Base-by-base conservation (phyloP, 2,888 invertebrate genomes). In the Bellardia pandia region DNA sequence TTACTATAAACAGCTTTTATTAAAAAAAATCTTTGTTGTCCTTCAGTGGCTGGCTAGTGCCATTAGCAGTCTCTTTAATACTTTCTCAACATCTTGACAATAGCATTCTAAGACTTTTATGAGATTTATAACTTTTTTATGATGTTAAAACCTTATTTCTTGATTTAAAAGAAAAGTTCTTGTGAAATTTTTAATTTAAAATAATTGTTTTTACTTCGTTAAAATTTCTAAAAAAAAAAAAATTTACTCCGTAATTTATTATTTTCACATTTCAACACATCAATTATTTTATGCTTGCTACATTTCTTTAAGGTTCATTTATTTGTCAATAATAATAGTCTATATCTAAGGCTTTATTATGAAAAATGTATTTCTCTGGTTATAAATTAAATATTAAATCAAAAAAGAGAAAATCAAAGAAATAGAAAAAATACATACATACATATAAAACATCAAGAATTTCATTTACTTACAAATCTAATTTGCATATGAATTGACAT, bases 401-500 rank as follows among this genome's bases (percentile, higher is more conserved):
- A 45, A 76, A 69, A 76, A 86, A 82, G 72, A 81, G 78, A 45
- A 85, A 87, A 84, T 72, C 78, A 71, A 85, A 74, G n/a, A 11
- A 23, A 23, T 37, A 23, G 16, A 64, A 62, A 45, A 60, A 48
- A 68, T 11, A 11, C 16, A 30, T 30, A 9, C 8, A 11, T 30
- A 58, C 30, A 58, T 58, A 58, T 58, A 42, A 69, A 62, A 56
- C 45, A 77, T 72, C 66, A 75, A 78, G 79, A 30, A 66, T 87
- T 87, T 85, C 33, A 62, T 85, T 81, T 85, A 84, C 83, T 80
- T 71, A 77, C 64, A 75, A 85, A 82, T 82, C 81, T 79, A 78
- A 87, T 87, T 87, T 87, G 81, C 87, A 87, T 87, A 85, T 87
- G 87, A 87, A 87, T 87, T 85, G 87, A 85, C 85, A 87, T 85